phyloP scores from a whole-genome alignment of 1,140 invertebrate genomes.

The Leptinotarsa defecta region DNA sequence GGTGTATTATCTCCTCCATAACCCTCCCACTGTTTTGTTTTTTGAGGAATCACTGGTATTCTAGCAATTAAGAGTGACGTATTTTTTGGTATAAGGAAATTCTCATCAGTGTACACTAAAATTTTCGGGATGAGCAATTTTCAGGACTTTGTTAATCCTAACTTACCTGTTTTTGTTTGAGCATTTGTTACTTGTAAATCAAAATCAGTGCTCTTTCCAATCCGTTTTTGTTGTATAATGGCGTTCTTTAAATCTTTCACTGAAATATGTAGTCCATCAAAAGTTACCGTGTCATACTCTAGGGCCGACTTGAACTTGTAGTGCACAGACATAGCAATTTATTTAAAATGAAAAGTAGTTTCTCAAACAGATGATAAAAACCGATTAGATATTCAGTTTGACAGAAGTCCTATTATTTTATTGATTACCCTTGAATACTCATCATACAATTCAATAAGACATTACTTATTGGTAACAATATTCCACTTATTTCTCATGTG shows the following conservation, averaged over 20 bases:
- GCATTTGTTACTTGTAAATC: constrained; percentile 96
- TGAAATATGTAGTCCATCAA: constrained; percentile 95
- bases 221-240: constrained; percentile 92
- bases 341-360: neutral
- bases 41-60: constrained; percentile 79
- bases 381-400: neutral
- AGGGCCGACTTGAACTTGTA: constrained; percentile 97
- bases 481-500: too few relatives aligned
- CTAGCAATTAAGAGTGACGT: constrained; percentile 94
- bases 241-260: constrained; percentile 92
- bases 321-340: constrained; percentile 88
- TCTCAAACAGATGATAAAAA: neutral
- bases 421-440: too few relatives aligned
- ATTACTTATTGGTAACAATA: too few relatives aligned
- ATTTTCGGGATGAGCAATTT: constrained; percentile 43
- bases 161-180: constrained; percentile 93
- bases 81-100: constrained; percentile 92
- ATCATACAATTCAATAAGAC: too few relatives aligned
- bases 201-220: constrained; percentile 92
- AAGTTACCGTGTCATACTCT: constrained; percentile 93
- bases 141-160: neutral
- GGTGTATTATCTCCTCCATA: constrained; percentile 55
- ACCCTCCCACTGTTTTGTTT: constrained; percentile 72
- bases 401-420: too few relatives aligned
- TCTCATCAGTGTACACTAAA: constrained; percentile 90